A percentile compares a stretch with the other conserved stretches of the same genome.
Conservation (phyloP, 2,113 vertebrate species). For the Phainopepla nitens region DNA sequence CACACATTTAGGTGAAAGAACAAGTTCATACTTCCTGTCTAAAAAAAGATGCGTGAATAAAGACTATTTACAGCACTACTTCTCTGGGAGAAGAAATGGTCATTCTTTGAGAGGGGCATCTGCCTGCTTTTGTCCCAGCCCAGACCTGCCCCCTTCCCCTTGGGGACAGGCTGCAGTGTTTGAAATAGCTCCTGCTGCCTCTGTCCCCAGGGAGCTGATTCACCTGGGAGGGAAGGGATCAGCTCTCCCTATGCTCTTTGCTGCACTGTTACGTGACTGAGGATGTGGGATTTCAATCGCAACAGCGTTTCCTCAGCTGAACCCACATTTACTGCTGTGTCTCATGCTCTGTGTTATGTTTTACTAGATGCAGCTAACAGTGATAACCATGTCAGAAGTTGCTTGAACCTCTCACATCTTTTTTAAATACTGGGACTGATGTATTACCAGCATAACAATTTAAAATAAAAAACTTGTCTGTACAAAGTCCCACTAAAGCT, state of each 20-base stretch:
- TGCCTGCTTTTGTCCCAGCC: neutral
- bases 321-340: neutral
- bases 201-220: neutral
- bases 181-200: neutral
- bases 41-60: neutral
- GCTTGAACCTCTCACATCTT: neutral
- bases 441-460: neutral
- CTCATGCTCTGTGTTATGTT: neutral
- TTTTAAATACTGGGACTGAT: neutral
- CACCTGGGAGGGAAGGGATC: neutral
- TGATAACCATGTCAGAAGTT: neutral
- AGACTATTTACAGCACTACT: neutral
- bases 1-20: neutral
- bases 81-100: neutral
- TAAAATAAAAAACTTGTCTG: neutral
- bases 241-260: neutral
- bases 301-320: neutral
- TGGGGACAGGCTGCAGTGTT: neutral
- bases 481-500: neutral
- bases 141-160: neutral
- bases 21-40: neutral
- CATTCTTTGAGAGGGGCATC: neutral
- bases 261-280: neutral
- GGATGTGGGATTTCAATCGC: rapidly evolving
- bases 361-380: neutral